Conservation (phyloP, 2,888 invertebrate genomes). For the Ditula angustiorana region DNA sequence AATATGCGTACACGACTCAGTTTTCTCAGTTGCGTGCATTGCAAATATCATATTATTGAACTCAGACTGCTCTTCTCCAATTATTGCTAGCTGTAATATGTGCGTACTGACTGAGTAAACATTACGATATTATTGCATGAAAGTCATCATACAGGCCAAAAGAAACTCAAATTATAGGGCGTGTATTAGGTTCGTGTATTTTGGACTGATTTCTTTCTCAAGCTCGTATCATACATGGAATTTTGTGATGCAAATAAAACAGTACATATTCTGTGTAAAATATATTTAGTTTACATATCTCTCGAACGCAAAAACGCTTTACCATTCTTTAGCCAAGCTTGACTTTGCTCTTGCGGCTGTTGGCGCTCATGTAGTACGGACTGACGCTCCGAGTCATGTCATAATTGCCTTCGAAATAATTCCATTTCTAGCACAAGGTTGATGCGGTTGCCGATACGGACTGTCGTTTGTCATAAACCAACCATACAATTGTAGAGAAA, state of each 20-base stretch:
- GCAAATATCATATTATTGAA: neutral
- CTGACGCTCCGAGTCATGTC: constrained; percentile 20
- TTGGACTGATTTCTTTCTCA: neutral
- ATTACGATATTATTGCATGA: neutral
- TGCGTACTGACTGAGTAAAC: neutral
- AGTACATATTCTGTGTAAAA: too few species aligned
- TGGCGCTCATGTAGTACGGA: neutral
- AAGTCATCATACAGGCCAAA: neutral
- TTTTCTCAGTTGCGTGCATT: too few species aligned
- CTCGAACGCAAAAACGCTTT: too few species aligned
- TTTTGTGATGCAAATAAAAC: too few species aligned
- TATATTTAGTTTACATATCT: too few species aligned
- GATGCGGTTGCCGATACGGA: constrained; percentile 19
- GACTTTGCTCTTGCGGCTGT: neutral
- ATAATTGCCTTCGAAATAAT: constrained; percentile 36
- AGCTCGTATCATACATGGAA: neutral
- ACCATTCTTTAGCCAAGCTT: neutral
- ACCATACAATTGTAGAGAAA: constrained; percentile 4
- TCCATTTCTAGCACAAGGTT: constrained; percentile 37
- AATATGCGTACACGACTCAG: too few species aligned
- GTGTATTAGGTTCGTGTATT: neutral
- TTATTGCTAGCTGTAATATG: neutral
- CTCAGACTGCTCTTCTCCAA: neutral
- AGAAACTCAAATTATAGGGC: neutral
- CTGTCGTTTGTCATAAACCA: neutral